Base-by-base conservation (phyloP, 2,797 vertebrate genomes). In the Gymnocypris eckloni region DNA sequence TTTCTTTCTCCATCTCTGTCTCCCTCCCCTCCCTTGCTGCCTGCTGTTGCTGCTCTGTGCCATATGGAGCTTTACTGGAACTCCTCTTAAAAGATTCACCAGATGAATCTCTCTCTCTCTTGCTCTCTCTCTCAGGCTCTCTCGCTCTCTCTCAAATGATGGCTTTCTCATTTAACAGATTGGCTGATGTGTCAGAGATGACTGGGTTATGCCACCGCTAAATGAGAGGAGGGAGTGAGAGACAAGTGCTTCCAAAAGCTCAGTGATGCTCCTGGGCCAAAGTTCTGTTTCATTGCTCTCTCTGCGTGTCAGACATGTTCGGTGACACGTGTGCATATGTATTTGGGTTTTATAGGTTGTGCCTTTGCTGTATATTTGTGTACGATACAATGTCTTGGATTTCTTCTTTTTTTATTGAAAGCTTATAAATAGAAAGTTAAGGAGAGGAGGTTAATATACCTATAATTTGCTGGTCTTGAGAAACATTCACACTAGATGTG, bases 11-110 rank as follows among this genome's bases (percentile, higher is more conserved):
- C 22, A 22, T 71, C 76, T n/a, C 43, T 83, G 56, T 33, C 18
- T 84, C 69, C 25, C 70, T 73, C 79, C 28, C 61, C 45, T 78
- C 86, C 7, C 76, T 61, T 61, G 16, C 61, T 87, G 82, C 86
- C 82, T 84, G 86, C 86, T 87, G 86, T 87, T 81, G 77, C 82
- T 48, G 69, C 71, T 75, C 78, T 81, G 37, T 76, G 82, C 86
- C 86, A 87, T 87, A 87, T 87, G 86, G 82, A 87, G 82, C 82
- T 76, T 87, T 87, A 75, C 86, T 84, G 86, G 78, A 87, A 75
- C 82, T 84, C 82, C 52, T 84, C 82, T 84, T 87, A 77, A 87
- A 87, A 84, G 76, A 87, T 83, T 84, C 86, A 87, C 81, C 86
- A 87, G 81, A 84, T 75, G 86, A 87, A 72, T 75, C 81, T 72